Evolutionary conservation across 2,797 vertebrate genomes (phyloP).

Genomic region (Bradypodion pumilum): DNA sequence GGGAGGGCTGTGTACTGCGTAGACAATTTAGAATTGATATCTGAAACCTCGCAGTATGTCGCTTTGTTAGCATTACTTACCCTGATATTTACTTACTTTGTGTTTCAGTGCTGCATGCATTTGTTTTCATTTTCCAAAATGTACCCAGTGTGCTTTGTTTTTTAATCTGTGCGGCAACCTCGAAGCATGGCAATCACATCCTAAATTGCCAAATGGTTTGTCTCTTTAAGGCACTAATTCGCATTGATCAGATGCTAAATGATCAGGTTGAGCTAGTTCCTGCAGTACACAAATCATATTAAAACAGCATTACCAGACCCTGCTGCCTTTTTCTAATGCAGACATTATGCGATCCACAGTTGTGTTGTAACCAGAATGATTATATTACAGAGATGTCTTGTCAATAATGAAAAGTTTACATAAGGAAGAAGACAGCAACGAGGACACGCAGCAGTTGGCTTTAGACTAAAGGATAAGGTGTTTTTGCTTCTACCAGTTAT

Average conservation of each 20-base stretch:
- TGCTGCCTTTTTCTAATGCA: slow-evolving; percentile 70
- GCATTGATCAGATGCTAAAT: slow-evolving; percentile 77
- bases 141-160: slow-evolving; percentile 50
- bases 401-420: slow-evolving; percentile 81
- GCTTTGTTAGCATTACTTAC: slow-evolving; percentile 39
- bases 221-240: slow-evolving; percentile 77
- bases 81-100: slow-evolving; percentile 55
- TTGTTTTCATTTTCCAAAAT: slow-evolving; percentile 53
- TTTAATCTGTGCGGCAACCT: slow-evolving; percentile 45
- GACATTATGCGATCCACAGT: slow-evolving; percentile 76
- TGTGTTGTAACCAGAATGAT: slow-evolving; percentile 75
- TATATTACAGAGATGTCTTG: slow-evolving; percentile 79
- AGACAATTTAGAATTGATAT: slow-evolving; percentile 4
- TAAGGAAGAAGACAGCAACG: slow-evolving; percentile 54
- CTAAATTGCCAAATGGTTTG: slow-evolving; percentile 77
- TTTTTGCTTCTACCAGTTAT: slow-evolving; percentile 51
- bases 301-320: slow-evolving; percentile 77
- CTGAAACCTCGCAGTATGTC: slow-evolving; percentile 34
- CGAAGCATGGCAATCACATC: slow-evolving; percentile 73
- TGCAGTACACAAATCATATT: slow-evolving; percentile 79
- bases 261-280: slow-evolving; percentile 74
- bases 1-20: slow-evolving; percentile 21
- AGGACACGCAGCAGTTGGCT: slow-evolving; percentile 71
- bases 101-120: slow-evolving; percentile 46
- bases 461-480: slow-evolving; percentile 70